Evolutionary conservation across 2,888 invertebrate species (phyloP).

Genomic region (Leucozona laternaria): DNA sequence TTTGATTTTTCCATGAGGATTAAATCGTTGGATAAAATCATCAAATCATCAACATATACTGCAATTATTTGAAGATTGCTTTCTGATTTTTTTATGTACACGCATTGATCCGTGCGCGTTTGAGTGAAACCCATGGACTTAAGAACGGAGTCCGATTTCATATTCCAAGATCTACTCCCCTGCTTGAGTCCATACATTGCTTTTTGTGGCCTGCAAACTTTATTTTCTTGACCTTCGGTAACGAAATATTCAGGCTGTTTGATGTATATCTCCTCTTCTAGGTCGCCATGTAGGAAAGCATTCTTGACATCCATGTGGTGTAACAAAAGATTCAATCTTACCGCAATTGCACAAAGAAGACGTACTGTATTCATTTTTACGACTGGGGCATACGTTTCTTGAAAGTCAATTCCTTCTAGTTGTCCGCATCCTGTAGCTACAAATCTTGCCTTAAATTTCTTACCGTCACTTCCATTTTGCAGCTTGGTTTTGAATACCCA

Average conservation of each 20-base stretch:
- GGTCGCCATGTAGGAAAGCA: no score
- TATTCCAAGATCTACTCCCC: background rate
- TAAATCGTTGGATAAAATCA: no score
- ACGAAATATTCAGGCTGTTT: background rate
- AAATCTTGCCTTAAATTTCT: background rate
- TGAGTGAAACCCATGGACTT: background rate
- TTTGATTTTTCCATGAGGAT: no score
- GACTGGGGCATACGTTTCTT: constrained; percentile 17
- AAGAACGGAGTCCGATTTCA: constrained; percentile 13
- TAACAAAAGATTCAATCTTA: no score
- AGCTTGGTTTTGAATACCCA: no score
- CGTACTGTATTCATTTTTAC: background rate
- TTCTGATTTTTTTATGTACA: no score
- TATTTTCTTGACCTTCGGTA: background rate
- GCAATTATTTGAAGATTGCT: no score
- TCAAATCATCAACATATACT: no score
- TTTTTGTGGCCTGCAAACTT: background rate
- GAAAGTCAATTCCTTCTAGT: constrained; percentile 5
- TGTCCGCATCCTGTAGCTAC: constrained; percentile 12
- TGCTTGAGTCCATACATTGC: constrained; percentile 18
- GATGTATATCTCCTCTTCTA: no score
- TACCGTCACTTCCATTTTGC: background rate
- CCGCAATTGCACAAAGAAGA: background rate
- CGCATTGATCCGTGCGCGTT: no score
- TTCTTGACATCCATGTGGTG: no score